These are phyloP conservation scores for Eupithecia centaureata DNA, from an alignment of 2,888 invertebrate species.

Conservation along the genomic window DNA sequence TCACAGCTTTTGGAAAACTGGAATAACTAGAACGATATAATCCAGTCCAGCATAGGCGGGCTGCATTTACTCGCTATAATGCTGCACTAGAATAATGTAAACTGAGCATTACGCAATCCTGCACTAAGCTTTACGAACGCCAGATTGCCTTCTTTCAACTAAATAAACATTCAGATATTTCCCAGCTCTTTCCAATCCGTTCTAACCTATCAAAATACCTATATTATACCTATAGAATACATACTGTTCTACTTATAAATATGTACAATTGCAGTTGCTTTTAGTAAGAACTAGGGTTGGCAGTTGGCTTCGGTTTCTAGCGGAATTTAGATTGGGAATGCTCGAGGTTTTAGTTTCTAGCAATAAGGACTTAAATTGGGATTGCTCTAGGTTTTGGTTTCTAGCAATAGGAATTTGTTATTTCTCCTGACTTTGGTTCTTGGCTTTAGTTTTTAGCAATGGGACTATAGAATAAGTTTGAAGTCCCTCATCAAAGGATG, in stretches of 20 bases:
- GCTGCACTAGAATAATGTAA: too few relatives aligned
- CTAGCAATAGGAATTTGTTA: background rate
- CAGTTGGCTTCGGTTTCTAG: background rate
- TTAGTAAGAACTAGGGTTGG: background rate
- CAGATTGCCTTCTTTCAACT: conserved; percentile 83
- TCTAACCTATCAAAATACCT: conserved; percentile 17
- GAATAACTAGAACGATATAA: too few relatives aligned
- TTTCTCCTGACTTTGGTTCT: too few relatives aligned
- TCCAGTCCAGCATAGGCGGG: too few relatives aligned
- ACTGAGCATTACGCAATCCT: conserved; percentile 41
- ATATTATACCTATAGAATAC: background rate
- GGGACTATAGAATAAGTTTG: too few relatives aligned
- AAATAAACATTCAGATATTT: conserved; percentile 81
- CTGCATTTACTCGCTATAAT: too few relatives aligned
- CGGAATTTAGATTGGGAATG: too few relatives aligned
- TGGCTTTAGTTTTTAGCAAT: too few relatives aligned
- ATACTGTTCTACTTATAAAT: background rate
- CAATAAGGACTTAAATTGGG: background rate
- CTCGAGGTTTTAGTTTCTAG: background rate
- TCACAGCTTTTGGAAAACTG: too few relatives aligned
- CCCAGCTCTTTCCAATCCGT: conserved; percentile 71
- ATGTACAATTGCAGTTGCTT: background rate
- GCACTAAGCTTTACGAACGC: conserved; percentile 63
- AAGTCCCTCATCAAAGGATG: too few relatives aligned
- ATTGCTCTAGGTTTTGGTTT: too few relatives aligned